Conservation (phyloP, 2,888 invertebrate species). For the Andrena minutula region DNA sequence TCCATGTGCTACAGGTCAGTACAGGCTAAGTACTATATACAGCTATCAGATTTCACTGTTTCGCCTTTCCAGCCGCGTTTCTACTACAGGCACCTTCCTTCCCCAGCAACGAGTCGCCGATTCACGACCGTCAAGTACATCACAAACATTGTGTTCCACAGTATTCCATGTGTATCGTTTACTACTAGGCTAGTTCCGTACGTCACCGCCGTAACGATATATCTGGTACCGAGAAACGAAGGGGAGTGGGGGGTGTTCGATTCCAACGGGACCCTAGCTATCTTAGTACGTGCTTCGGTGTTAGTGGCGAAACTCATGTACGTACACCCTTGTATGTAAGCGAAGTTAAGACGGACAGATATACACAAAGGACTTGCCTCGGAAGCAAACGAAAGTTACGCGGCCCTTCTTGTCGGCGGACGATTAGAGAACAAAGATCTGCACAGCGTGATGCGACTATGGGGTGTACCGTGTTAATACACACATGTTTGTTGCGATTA, state of each 20-base stretch:
- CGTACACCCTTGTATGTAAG: conserved; percentile 14
- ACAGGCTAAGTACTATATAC: conserved; percentile 84
- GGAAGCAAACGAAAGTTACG: conserved; percentile 14
- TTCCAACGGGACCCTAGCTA: conserved; percentile 13
- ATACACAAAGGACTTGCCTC: conserved; percentile 8
- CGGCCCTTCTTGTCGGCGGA: background rate
- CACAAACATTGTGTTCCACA: conserved; percentile 65
- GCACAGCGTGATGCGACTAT: conserved; percentile 6
- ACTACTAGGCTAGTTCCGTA: conserved; percentile 3
- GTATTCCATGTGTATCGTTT: conserved; percentile 11
- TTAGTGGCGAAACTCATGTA: conserved; percentile 30
- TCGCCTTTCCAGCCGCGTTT: conserved; percentile 25
- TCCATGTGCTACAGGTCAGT: conserved; percentile 85
- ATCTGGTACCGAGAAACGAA: background rate
- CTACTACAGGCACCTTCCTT: conserved; percentile 3
- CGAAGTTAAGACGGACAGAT: conserved; percentile 25
- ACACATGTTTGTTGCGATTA: background rate
- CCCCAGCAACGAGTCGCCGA: background rate
- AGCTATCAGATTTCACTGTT: conserved; percentile 74
- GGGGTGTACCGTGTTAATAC: conserved; percentile 10
- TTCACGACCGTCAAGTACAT: conserved; percentile 30
- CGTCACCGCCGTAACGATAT: background rate
- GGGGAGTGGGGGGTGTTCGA: background rate
- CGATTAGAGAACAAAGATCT: conserved; percentile 1
- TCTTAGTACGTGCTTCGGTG: conserved; percentile 30